Conservation (phyloP, 1,140 invertebrate genomes). For the Procambarus clarkii region DNA sequence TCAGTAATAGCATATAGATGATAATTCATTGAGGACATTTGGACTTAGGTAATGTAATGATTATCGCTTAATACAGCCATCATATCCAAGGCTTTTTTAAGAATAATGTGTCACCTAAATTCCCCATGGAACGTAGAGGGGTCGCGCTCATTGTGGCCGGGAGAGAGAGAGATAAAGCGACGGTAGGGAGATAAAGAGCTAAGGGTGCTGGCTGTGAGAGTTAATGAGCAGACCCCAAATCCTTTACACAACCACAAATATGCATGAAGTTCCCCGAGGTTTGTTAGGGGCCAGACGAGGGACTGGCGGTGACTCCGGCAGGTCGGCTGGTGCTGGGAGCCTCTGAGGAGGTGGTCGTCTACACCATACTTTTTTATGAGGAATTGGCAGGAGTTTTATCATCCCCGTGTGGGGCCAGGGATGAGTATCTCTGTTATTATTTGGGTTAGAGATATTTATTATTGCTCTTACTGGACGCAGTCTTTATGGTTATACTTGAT, state of each 20-base stretch:
- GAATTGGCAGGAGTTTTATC: too few species aligned
- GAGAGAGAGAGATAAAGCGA: not conserved
- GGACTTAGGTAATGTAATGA: not conserved
- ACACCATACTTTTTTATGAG: too few species aligned
- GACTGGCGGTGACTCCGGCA: too few species aligned
- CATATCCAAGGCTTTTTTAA: too few species aligned
- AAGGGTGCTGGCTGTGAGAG: not conserved
- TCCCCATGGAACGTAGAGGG: not conserved
- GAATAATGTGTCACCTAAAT: too few species aligned
- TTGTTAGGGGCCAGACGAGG: not conserved
- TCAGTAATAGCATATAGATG: not conserved
- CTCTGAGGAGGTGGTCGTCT: too few species aligned
- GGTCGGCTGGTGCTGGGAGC: too few species aligned
- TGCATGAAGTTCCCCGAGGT: slow-evolving; percentile 18
- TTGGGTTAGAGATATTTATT: too few species aligned
- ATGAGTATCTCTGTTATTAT: too few species aligned
- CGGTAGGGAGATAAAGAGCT: not conserved
- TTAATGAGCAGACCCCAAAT: slow-evolving; percentile 11
- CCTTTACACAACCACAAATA: slow-evolving; percentile 33
- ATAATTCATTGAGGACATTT: slow-evolving; percentile 19
- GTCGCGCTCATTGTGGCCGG: not conserved
- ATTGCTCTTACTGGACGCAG: too few species aligned
- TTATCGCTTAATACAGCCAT: not conserved
- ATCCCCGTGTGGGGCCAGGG: too few species aligned
- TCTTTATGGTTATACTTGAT: too few species aligned